Conservation (phyloP, 2,797 vertebrate species). For the Mormyrops boulengeri region DNA sequence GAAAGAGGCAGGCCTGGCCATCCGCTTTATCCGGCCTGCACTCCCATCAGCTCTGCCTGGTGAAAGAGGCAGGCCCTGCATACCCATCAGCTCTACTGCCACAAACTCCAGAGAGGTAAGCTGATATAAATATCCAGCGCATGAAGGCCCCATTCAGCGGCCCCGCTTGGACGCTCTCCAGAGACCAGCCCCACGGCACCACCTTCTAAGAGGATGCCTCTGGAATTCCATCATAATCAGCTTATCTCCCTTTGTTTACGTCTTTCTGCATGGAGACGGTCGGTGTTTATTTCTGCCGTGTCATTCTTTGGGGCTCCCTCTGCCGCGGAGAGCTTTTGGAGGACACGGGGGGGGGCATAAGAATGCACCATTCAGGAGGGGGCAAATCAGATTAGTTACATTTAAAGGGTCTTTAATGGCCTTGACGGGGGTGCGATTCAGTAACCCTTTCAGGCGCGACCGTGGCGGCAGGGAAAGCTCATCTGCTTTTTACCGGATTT, state of each 20-base stretch:
- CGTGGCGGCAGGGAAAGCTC: background rate
- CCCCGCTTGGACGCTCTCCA: conserved; percentile 8
- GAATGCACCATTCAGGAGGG: conserved; percentile 33
- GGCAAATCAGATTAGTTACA: conserved; percentile 43
- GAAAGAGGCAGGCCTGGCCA: too few species aligned
- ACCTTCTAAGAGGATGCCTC: conserved; percentile 46
- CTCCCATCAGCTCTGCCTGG: background rate
- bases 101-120: background rate
- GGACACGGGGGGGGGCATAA: conserved; percentile 23
- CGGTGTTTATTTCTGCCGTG: conserved; percentile 9
- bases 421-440: conserved; percentile 19
- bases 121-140: background rate
- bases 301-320: conserved; percentile 20
- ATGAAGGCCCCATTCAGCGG: background rate
- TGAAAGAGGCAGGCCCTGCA: background rate
- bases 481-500: conserved; percentile 74
- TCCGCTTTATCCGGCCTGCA: background rate
- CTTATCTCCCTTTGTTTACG: conserved; percentile 46
- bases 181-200: conserved; percentile 26
- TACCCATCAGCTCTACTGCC: background rate
- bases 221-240: conserved; percentile 55
- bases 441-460: conserved; percentile 24
- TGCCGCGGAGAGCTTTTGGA: conserved; percentile 18
- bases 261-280: conserved; percentile 20
- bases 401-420: conserved; percentile 35